A percentile compares a stretch with the other conserved stretches of the same genome.
phyloP scores from a whole-genome alignment of 1,140 invertebrate species.

The Solen grandis region DNA sequence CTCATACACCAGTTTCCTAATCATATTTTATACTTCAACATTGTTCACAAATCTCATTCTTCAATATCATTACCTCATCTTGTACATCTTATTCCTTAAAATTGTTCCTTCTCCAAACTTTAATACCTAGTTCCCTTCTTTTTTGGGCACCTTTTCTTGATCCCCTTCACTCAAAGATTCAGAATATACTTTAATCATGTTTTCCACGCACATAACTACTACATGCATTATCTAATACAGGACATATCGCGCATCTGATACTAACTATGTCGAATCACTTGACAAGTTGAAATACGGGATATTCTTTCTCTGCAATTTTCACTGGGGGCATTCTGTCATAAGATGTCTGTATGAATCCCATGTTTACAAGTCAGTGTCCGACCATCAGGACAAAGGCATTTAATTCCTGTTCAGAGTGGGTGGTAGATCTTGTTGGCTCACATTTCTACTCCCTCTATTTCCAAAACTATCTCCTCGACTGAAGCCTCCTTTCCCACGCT shows the following conservation, averaged over 20 bases:
- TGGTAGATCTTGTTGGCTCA: background rate
- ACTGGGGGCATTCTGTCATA: slow-evolving; percentile 55
- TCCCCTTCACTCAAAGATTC: slow-evolving; percentile 9
- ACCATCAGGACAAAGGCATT: slow-evolving; percentile 38
- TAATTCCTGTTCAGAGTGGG: slow-evolving; percentile 46
- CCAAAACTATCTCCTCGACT: slow-evolving; percentile 31
- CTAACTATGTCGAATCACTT: slow-evolving; percentile 35
- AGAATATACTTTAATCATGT: slow-evolving; percentile 11
- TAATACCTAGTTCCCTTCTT: too few species aligned
- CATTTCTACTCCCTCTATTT: background rate
- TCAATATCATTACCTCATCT: too few species aligned
- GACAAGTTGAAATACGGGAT: slow-evolving; percentile 52
- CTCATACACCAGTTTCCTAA: too few species aligned
- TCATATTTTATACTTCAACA: too few species aligned
- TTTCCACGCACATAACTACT: slow-evolving; percentile 55
- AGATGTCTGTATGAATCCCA: slow-evolving; percentile 62
- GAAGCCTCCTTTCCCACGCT: too few species aligned
- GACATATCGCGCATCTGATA: slow-evolving; percentile 49
- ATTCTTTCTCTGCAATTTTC: slow-evolving; percentile 48
- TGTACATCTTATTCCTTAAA: too few species aligned
- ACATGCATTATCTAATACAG: slow-evolving; percentile 59
- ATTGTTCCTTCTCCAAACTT: slow-evolving; percentile 41
- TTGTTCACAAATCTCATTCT: too few species aligned
- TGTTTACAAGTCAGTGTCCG: slow-evolving; percentile 42
- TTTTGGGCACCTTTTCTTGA: background rate